phyloP scores from a whole-genome alignment of 2,888 invertebrate species.

The Stenodera caucasica region DNA sequence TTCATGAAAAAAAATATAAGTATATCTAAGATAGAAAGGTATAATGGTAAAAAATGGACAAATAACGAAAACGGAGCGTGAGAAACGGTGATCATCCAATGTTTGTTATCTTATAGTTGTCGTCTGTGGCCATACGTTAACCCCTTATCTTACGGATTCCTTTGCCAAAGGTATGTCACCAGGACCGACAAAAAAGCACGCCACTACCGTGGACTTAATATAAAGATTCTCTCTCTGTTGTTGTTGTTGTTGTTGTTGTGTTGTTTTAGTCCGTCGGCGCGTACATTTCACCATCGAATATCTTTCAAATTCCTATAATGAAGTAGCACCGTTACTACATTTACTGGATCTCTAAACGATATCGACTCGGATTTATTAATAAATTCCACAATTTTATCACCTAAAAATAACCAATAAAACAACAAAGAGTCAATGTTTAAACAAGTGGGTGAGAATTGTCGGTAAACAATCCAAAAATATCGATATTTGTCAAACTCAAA shows the following conservation, averaged over 20 bases:
- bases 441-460: slow-evolving; percentile 43
- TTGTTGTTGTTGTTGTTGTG: slow-evolving; percentile 25
- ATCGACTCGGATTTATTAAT: slow-evolving; percentile 33
- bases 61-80: slow-evolving; percentile 44
- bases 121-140: slow-evolving; percentile 54
- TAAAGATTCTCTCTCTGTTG: slow-evolving; percentile 42
- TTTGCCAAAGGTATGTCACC: slow-evolving; percentile 54
- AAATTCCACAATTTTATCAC: slow-evolving; percentile 26
- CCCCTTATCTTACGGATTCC: slow-evolving; percentile 54
- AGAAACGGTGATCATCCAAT: slow-evolving; percentile 48
- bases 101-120: slow-evolving; percentile 49
- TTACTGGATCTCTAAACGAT: slow-evolving; percentile 23
- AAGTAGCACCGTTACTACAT: slow-evolving; percentile 41
- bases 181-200: slow-evolving; percentile 50
- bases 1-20: neutral
- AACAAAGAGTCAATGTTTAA: slow-evolving; percentile 27
- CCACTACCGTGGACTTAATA: slow-evolving; percentile 48
- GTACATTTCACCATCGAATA: slow-evolving; percentile 15
- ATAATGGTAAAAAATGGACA: slow-evolving; percentile 37
- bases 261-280: slow-evolving; percentile 19
- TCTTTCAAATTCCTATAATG: slow-evolving; percentile 39
- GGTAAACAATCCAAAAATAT: slow-evolving; percentile 39
- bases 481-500: slow-evolving; percentile 7
- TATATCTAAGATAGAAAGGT: slow-evolving; percentile 14
- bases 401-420: neutral